Base-by-base conservation (phyloP, 1,140 invertebrate species). In the Schmidtea mediterranea region DNA sequence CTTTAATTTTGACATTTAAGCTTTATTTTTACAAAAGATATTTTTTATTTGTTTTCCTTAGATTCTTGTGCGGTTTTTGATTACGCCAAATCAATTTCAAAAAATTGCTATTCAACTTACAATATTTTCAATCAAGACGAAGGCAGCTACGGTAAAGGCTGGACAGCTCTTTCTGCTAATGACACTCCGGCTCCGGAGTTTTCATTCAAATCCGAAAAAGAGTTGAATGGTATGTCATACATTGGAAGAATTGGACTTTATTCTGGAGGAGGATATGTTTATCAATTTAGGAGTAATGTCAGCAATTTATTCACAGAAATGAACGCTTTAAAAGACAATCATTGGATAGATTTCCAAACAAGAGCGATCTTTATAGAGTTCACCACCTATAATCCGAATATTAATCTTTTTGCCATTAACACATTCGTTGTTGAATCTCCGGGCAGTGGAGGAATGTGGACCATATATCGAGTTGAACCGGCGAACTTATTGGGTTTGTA, bases 321-420 rank as follows among this genome's bases (percentile, higher is more conserved):
- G 24, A 49, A 57, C 8, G 41, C 55, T 18, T 54, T 73, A 18
- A 50, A 69, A 48, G 50, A 53, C 1, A 55, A 66, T 46, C 52
- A 59, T 21, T 74, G 73, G 73, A 67, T 73, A 15, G 72, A 74
- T 52, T 53, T 58, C 46, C 57, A 64, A 41, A 73, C 73, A 1
- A 53, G 72, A 51, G 72, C 71, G 5, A 60, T 74, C 10, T 68
- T 73, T 51, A 58, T 71, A 3, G 72, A 74, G 52, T 72, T 74
- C 53, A 70, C 71, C 2, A 60, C 67, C 10, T 74, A 72, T 55
- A 74, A 74, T 55, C 65, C 71, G 1, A 57, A 53, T 49, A 43
- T 64, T 0, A 66, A 73, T 51, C 54, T 73, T 15, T 72, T 72
- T 51, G 63, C 61, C 9, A 61, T 71, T 0, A 58, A 59, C 8